Conservation (phyloP, 2,888 invertebrate genomes). For the Agrotis exclamationis region DNA sequence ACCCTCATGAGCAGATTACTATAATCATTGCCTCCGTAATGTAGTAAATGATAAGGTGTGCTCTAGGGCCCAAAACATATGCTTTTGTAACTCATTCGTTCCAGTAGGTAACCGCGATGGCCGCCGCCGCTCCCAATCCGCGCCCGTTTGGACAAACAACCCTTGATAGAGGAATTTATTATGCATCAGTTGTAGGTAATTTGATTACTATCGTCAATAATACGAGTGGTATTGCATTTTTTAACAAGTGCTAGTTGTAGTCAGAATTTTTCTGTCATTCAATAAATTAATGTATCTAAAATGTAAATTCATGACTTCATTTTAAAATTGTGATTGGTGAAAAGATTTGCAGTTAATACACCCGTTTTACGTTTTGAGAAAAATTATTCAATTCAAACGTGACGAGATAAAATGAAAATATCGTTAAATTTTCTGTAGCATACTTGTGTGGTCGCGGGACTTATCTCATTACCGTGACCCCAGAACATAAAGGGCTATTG, state of each 20-base stretch:
- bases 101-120: slow-evolving; percentile 75
- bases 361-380: too few relatives aligned
- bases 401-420: slow-evolving; percentile 58
- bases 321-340: neutral
- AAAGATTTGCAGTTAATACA: too few relatives aligned
- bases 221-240: slow-evolving; percentile 2
- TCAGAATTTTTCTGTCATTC: neutral
- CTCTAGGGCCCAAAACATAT: slow-evolving; percentile 89
- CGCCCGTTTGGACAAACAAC: slow-evolving; percentile 71
- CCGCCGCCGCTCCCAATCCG: slow-evolving; percentile 41
- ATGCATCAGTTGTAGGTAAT: slow-evolving; percentile 26
- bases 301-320: neutral
- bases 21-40: slow-evolving; percentile 90
- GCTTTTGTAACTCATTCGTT: slow-evolving; percentile 89
- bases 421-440: slow-evolving; percentile 49
- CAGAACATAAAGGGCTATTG: too few relatives aligned
- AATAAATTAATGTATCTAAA: neutral
- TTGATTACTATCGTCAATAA: slow-evolving; percentile 18
- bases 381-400: slow-evolving; percentile 66
- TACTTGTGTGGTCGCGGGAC: too few relatives aligned
- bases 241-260: neutral
- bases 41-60: slow-evolving; percentile 90
- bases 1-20: slow-evolving; percentile 89
- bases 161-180: slow-evolving; percentile 64
- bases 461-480: too few relatives aligned